Evolutionary conservation across 2,113 vertebrate species (phyloP).

Genomic region (Bubalus kerabau): DNA sequence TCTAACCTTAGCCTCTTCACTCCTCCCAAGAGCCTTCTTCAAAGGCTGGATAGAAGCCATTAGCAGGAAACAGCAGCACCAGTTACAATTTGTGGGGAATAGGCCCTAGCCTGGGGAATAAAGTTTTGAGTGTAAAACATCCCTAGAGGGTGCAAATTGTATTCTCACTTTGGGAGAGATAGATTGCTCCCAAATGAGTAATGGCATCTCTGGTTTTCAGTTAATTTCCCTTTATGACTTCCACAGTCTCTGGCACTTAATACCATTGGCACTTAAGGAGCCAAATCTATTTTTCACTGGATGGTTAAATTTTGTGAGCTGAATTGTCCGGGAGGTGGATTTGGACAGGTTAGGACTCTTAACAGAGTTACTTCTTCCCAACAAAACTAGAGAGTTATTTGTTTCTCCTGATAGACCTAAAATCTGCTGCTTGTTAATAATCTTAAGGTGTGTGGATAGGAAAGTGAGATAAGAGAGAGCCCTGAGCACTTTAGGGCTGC

Average conservation of each 20-base stretch:
- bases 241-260: slow-evolving; percentile 26
- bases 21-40: slow-evolving; percentile 9
- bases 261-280: slow-evolving; percentile 42
- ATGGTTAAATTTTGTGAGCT: slow-evolving; percentile 17
- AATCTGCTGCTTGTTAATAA: not conserved
- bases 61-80: slow-evolving; percentile 35
- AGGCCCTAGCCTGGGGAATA: slow-evolving; percentile 35
- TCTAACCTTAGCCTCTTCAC: slow-evolving; percentile 10
- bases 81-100: slow-evolving; percentile 35
- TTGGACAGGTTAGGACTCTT: not conserved
- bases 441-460: not conserved
- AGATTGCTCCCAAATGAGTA: slow-evolving; percentile 56
- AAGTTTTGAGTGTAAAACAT: slow-evolving; percentile 54
- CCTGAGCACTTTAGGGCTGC: not conserved
- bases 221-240: slow-evolving; percentile 68
- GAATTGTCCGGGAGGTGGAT: not conserved
- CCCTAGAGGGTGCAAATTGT: slow-evolving; percentile 42
- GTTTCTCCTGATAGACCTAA: not conserved
- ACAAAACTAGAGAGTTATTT: not conserved
- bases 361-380: not conserved
- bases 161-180: slow-evolving; percentile 52
- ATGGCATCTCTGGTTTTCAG: slow-evolving; percentile 64
- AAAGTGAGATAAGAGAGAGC: not conserved
- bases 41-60: not conserved
- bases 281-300: not conserved